phyloP scores from a whole-genome alignment of 2,113 vertebrate genomes.

The Pluvianellus socialis region DNA sequence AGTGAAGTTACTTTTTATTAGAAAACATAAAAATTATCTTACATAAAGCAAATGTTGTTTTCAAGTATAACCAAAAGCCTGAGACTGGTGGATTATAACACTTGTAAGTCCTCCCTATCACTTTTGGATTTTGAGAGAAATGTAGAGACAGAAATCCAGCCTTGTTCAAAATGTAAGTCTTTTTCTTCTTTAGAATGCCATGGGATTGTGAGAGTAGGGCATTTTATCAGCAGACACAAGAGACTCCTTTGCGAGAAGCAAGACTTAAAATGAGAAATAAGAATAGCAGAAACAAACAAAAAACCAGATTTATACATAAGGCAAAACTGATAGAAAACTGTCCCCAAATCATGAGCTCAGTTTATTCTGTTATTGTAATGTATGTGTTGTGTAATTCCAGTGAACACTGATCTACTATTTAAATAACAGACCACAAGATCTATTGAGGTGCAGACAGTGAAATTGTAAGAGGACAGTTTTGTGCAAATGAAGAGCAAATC shows the following conservation, averaged over 20 bases:
- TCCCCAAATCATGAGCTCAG: not conserved
- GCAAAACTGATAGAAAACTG: not conserved
- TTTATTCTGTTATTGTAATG: not conserved
- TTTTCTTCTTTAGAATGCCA: not conserved
- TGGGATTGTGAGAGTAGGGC: not conserved
- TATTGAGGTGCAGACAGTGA: not conserved
- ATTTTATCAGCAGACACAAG: not conserved
- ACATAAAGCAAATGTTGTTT: not conserved
- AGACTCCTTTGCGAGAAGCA: not conserved
- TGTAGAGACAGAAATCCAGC: not conserved
- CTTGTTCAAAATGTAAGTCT: not conserved
- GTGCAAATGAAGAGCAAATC: not conserved
- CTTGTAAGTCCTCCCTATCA: not conserved
- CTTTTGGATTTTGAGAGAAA: not conserved
- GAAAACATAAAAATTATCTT: not conserved
- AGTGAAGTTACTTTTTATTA: not conserved
- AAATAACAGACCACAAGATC: not conserved
- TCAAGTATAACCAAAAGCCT: not conserved
- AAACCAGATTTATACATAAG: not conserved
- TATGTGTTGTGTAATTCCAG: not conserved
- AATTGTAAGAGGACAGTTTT: not conserved
- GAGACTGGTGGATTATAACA: not conserved
- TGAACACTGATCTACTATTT: not conserved
- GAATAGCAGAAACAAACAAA: not conserved
- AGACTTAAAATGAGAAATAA: not conserved